Conservation (phyloP, 2,888 invertebrate species). For the Syritta pipiens region DNA sequence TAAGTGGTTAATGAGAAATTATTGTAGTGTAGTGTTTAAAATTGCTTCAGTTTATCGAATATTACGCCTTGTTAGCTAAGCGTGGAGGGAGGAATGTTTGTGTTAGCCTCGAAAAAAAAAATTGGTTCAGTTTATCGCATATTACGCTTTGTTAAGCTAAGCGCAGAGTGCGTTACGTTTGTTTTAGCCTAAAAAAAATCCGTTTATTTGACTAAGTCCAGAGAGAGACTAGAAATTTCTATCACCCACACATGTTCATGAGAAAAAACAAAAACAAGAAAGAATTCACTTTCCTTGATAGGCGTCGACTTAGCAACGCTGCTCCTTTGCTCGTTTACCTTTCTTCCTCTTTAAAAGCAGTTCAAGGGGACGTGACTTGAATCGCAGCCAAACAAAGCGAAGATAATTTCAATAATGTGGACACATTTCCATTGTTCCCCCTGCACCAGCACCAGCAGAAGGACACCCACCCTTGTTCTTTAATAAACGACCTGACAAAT, state of each 20-base stretch:
- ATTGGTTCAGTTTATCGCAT: no score
- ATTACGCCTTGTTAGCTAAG: neutral
- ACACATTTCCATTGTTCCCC: slow-evolving; percentile 51
- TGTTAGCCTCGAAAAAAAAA: no score
- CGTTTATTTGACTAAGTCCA: no score
- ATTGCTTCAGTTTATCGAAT: slow-evolving; percentile 21
- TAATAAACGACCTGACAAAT: slow-evolving; percentile 60
- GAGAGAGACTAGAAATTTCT: no score
- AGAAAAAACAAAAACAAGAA: no score
- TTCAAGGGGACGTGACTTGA: slow-evolving; percentile 57
- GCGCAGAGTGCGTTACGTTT: no score
- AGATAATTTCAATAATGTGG: slow-evolving; percentile 62
- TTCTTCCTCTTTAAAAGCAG: slow-evolving; percentile 43
- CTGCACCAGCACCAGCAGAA: no score
- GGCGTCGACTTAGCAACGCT: neutral
- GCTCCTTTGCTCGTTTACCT: slow-evolving; percentile 18
- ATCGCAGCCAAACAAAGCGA: slow-evolving; percentile 37
- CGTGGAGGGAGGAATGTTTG: neutral
- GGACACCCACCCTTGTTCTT: slow-evolving; percentile 15
- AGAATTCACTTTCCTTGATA: no score
- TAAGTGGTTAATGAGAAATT: slow-evolving; percentile 56
- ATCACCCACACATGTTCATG: no score
- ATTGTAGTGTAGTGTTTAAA: slow-evolving; percentile 26
- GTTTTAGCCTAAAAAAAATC: no score
- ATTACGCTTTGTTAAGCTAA: no score